These are phyloP conservation scores for Ganaspis brasiliensis DNA, from an alignment of 2,888 invertebrate genomes.

Conservation along the genomic window DNA sequence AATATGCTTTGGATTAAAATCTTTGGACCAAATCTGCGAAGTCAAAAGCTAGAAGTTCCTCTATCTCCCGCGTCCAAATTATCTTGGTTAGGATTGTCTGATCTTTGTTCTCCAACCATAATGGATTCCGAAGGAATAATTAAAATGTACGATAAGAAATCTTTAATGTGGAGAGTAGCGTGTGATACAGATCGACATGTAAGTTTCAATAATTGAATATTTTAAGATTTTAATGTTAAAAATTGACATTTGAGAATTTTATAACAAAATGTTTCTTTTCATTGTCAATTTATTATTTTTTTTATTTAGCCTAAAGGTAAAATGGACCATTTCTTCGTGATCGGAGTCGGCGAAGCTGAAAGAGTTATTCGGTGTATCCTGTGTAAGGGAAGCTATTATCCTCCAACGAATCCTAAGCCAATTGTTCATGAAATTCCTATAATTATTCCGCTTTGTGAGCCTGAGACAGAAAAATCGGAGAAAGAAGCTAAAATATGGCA, in stretches of 20 bases:
- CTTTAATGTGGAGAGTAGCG: conserved; percentile 90
- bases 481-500: conserved; percentile 89
- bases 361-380: conserved; percentile 91
- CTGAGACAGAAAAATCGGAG: conserved; percentile 89
- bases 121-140: conserved; percentile 90
- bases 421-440: conserved; percentile 89
- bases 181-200: conserved; percentile 89
- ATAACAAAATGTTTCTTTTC: conserved; percentile 16
- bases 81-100: conserved; percentile 90
- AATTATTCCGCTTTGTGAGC: conserved; percentile 89
- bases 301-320: conserved; percentile 84
- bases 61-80: conserved; percentile 86
- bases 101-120: conserved; percentile 89
- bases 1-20: conserved; percentile 82
- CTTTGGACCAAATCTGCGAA: conserved; percentile 79
- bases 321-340: conserved; percentile 88
- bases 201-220: conserved; percentile 73
- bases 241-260: no score
- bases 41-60: conserved; percentile 84
- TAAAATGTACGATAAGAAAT: conserved; percentile 86
- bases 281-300: no score
- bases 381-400: conserved; percentile 94
- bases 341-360: conserved; percentile 89
- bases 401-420: conserved; percentile 92
- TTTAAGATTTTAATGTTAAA: conserved; percentile 45